Base-by-base conservation (phyloP, 2,113 vertebrate genomes). In the Megaptera novaeangliae region DNA sequence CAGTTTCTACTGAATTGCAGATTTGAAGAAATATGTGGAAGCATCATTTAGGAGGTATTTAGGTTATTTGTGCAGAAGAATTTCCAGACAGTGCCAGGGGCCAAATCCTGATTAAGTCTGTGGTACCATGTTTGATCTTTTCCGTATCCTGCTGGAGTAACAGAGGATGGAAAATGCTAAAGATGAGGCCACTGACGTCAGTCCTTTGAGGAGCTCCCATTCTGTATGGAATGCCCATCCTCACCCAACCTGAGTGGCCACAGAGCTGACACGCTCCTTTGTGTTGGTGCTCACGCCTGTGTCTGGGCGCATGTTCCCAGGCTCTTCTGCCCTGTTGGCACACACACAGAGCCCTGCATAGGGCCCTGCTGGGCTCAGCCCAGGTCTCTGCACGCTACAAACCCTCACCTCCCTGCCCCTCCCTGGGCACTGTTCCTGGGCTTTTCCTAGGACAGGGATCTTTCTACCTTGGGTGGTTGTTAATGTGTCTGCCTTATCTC, bases 1-100 rank as follows among this genome's bases (percentile, higher is more conserved):
- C 20, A 66, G 31, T 88, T 78, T 84, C 86, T 96, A 9, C 39
- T 68, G 29, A 91, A 80, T 57, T 74, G 31, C 49, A 95, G 49
- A 75, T 87, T 68, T 71, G 80, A 91, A 83, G 49, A 88, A 17
- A 52, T 83, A n/a, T 31, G 18, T 41, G 12, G 41, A 59, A 25
- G 31, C 31, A 6, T 72, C 12, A 15, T 23, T 71, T 77, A 39
- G 46, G 39, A 92, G 14, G 31, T 36, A 87, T 83, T 88, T 85
- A 64, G 71, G 72, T 91, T 91, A 20, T 82, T 20, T 85, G 10
- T 46, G 13, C 68, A 68, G 46, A 69, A 77, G 52, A 78, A 78
- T 90, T 75, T 97, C 34, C 52, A 78, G 69, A 85, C 5, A 25
- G 13, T 52, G 17, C 77, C 64, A 63, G 34, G 31, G 68, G 27